Conservation (phyloP, 2,888 invertebrate genomes). For the Tinea semifulvella region DNA sequence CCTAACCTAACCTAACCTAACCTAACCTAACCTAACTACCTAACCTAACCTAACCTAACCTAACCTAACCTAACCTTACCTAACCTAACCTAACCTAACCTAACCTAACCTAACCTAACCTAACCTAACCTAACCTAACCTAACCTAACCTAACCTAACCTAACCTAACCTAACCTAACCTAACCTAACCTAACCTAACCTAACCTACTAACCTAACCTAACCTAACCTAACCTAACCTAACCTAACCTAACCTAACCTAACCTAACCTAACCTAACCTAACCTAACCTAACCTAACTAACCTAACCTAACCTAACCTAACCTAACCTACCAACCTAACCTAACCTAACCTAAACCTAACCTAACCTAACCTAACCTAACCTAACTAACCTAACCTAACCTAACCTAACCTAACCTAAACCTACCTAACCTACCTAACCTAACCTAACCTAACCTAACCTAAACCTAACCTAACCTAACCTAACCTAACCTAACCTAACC, state of each 20-base stretch:
- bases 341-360: too few relatives aligned
- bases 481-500: conserved; percentile 16
- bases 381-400: conserved; percentile 14
- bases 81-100: conserved; percentile 15
- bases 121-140: conserved; percentile 13
- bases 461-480: conserved; percentile 16
- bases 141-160: conserved; percentile 13
- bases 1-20: conserved; percentile 16
- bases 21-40: too few relatives aligned
- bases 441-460: too few relatives aligned
- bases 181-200: conserved; percentile 13
- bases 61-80: conserved; percentile 16
- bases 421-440: too few relatives aligned
- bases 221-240: conserved; percentile 16
- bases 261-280: conserved; percentile 16
- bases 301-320: conserved; percentile 13
- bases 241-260: conserved; percentile 16
- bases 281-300: conserved; percentile 16
- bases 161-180: conserved; percentile 13
- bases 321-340: too few relatives aligned
- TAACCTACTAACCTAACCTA: conserved; percentile 16
- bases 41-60: conserved; percentile 16
- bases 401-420: too few relatives aligned
- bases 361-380: conserved; percentile 16
- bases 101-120: conserved; percentile 13